phyloP scores from a whole-genome alignment of 2,888 invertebrate species.

The Acanthosoma haemorrhoidale region DNA sequence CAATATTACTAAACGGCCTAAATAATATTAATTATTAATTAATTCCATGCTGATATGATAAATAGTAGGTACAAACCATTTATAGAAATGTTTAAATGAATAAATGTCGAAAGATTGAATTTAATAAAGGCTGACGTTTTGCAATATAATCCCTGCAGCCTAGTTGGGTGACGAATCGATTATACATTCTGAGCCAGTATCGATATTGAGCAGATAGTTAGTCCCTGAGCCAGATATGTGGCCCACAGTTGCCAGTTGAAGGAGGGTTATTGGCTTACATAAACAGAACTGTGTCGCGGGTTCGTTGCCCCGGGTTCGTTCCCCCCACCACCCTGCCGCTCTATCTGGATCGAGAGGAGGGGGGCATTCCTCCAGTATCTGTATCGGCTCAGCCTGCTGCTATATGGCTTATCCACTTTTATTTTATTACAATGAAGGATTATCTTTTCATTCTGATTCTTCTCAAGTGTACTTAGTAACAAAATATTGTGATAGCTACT shows the following conservation, averaged over 20 bases:
- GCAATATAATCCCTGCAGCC: too few relatives aligned
- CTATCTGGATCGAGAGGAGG: background rate
- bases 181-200: constrained; percentile 3
- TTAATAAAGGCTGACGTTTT: too few relatives aligned
- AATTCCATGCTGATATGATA: too few relatives aligned
- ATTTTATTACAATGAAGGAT: background rate
- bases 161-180: background rate
- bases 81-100: too few relatives aligned
- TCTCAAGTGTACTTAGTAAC: too few relatives aligned
- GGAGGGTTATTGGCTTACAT: constrained; percentile 28
- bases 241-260: constrained; percentile 10
- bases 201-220: constrained; percentile 4
- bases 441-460: too few relatives aligned
- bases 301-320: background rate
- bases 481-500: too few relatives aligned
- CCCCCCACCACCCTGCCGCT: background rate
- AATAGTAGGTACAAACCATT: too few relatives aligned
- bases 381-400: background rate
- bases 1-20: too few relatives aligned
- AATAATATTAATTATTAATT: too few relatives aligned
- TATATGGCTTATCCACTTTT: constrained; percentile 16
- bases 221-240: constrained; percentile 13
- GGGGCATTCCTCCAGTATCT: background rate
- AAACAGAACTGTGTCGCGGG: constrained; percentile 21
- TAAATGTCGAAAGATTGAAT: background rate